Evolutionary conservation across 2,888 invertebrate genomes (phyloP).

Genomic region (Temnothorax rugatulus): DNA sequence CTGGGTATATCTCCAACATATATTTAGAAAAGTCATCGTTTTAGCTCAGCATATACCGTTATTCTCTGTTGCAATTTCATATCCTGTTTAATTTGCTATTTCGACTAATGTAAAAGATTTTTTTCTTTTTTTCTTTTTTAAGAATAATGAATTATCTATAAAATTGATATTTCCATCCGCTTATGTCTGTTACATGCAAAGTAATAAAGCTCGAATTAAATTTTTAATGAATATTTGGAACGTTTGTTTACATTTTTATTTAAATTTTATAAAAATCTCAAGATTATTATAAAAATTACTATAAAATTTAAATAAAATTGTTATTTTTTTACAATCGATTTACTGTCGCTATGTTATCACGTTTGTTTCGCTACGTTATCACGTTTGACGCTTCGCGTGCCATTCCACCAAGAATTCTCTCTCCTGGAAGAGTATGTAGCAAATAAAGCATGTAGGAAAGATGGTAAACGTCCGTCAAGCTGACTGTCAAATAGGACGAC

Average conservation of each 20-base stretch:
- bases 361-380: neutral
- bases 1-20: slow-evolving; percentile 17
- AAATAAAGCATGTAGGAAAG: slow-evolving; percentile 3
- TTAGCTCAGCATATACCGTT: neutral
- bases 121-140: neutral
- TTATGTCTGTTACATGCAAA: neutral
- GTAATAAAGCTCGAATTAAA: neutral
- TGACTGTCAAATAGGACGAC: neutral
- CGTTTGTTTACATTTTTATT: too few relatives aligned
- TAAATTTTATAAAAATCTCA: too few relatives aligned
- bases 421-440: neutral
- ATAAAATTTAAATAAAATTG: too few relatives aligned
- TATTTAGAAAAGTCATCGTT: slow-evolving; percentile 28
- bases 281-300: too few relatives aligned
- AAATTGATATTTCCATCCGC: neutral
- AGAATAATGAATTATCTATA: neutral
- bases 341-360: neutral
- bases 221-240: too few relatives aligned
- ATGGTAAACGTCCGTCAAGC: neutral
- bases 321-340: neutral
- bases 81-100: neutral
- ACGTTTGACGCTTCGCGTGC: neutral
- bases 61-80: slow-evolving; percentile 21
- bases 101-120: neutral
- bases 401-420: neutral